A percentile compares a stretch with the other conserved stretches of the same genome.
Evolutionary conservation across 2,888 invertebrate species (phyloP).

Genomic region (Pseudolycoriella hygida): DNA sequence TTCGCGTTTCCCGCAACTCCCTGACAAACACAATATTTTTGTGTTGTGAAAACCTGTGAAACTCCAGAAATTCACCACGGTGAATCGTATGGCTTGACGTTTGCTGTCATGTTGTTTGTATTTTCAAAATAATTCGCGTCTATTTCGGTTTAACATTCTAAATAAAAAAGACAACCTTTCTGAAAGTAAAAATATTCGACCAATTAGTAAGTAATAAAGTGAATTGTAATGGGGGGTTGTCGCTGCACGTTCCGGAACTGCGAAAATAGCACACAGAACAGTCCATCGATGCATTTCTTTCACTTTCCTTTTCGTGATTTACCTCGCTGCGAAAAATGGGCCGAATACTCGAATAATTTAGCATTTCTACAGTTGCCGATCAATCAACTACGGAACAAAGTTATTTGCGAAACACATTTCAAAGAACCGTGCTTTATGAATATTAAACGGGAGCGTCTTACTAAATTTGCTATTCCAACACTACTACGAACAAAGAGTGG

Average conservation of each 20-base stretch:
- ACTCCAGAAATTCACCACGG: too few relatives aligned
- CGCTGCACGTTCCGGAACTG: conserved; percentile 34
- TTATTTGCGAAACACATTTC: conserved; percentile 34
- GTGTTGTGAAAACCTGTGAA: too few relatives aligned
- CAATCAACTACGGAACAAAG: conserved; percentile 30
- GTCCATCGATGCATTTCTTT: conserved; percentile 31
- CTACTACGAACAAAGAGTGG: conserved; percentile 18
- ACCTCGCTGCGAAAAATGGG: conserved; percentile 26
- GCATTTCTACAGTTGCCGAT: conserved; percentile 23
- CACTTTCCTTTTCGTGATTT: conserved; percentile 31
- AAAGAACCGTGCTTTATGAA: conserved; percentile 31
- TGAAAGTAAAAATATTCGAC: too few relatives aligned
- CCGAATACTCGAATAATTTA: conserved; percentile 24
- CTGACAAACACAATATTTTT: too few relatives aligned
- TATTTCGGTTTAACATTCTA: too few relatives aligned
- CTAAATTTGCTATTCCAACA: conserved; percentile 31
- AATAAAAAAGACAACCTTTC: too few relatives aligned
- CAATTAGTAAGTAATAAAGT: too few relatives aligned
- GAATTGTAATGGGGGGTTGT: conserved; percentile 32
- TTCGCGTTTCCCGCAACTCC: too few relatives aligned
- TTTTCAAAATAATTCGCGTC: too few relatives aligned
- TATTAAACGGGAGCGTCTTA: conserved; percentile 29
- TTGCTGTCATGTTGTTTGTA: too few relatives aligned
- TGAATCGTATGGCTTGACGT: too few relatives aligned
- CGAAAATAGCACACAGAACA: conserved; percentile 25